Base-by-base conservation (phyloP, 2,113 vertebrate species). In the Bos javanicus region DNA sequence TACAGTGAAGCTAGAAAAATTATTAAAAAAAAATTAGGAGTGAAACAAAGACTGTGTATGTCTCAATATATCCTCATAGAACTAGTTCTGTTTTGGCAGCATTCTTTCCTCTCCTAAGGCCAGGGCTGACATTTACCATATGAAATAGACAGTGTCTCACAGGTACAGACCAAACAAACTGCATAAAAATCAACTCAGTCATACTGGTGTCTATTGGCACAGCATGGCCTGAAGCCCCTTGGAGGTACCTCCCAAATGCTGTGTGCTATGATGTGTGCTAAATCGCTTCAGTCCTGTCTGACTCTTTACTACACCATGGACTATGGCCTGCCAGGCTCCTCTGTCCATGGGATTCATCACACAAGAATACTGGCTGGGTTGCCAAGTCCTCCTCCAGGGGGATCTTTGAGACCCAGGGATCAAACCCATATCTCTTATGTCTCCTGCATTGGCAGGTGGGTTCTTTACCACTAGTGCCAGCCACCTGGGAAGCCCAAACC, bases 21-120 rank as follows among this genome's bases (percentile, higher is more conserved):
- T 56, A 87, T 39, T 25, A 52, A 92, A 91, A 64, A 81, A n/a
- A 76, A 50, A 23, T 52, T 23, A 81, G 84, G 94, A 57, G 28
- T 39, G 2, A 92, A 97, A 91, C 54, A 97, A 97, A 94, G 78
- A 33, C 50, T 62, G 4, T 71, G 19, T 74, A 74, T 74, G 23
- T 52, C 67, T 97, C 60, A 97, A 48, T 78, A 78, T 74, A 91
- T 12, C 85, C 36, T 90, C 81, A 85, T 28, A 94, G 85, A 94
- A 78, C 28, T 76, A 81, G 48, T 78, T 87, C 81, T 85, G 19
- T 93, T 85, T 88, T 16, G 43, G 89, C 92, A 80, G 86, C 19
- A 78, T 93, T 82, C 36, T 84, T 90, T 74, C 90, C 59, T 80
- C 48, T 97, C 43, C 46, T 71, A 88, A 80, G 57, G 62, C 82